Evolutionary conservation across 2,797 vertebrate genomes (phyloP).

Genomic region (Octomys mimax): DNA sequence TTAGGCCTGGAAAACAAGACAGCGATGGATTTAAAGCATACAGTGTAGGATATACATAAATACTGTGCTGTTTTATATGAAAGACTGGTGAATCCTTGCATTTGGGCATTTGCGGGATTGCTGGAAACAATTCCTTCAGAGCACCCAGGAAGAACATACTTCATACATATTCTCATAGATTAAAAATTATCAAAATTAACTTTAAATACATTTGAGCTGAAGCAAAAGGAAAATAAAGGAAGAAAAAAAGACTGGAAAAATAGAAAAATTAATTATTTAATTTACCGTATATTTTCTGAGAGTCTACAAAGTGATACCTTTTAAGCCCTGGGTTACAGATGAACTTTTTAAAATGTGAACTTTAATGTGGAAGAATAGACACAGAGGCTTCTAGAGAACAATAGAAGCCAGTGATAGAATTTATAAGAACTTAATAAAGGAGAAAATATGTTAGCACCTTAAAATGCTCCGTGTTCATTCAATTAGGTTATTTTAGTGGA

Average conservation of each 20-base stretch:
- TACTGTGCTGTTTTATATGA: neutral
- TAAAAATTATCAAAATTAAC: neutral
- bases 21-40: neutral
- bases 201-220: neutral
- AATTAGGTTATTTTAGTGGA: neutral
- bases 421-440: neutral
- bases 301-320: neutral
- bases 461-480: neutral
- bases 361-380: neutral
- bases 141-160: neutral
- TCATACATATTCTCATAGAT: neutral
- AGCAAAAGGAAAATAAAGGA: neutral
- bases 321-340: neutral
- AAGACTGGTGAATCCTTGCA: neutral
- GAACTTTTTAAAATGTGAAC: neutral
- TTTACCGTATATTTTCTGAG: neutral
- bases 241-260: neutral
- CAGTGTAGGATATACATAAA: neutral
- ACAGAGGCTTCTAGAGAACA: neutral
- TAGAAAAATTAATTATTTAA: constrained; percentile 3
- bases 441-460: neutral
- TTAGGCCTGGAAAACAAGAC: neutral
- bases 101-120: neutral
- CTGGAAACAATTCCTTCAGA: neutral
- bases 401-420: neutral